Conservation (phyloP, 2,797 vertebrate species). For the Rhinoraja longicauda region DNA sequence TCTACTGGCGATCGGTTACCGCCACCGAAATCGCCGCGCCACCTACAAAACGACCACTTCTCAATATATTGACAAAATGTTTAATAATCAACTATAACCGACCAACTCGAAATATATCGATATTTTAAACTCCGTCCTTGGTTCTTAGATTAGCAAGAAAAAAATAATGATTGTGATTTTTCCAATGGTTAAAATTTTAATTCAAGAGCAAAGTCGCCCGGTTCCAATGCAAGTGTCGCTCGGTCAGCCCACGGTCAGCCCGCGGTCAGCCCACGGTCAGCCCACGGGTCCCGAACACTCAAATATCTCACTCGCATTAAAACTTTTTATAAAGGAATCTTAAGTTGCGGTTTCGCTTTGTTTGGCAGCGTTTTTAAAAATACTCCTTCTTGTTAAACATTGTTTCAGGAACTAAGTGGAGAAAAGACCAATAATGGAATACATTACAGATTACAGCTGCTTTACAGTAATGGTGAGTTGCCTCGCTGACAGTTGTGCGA, state of each 20-base stretch:
- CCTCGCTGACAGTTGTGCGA: neutral
- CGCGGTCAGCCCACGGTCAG: neutral
- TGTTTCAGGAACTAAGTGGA: slow-evolving; percentile 80
- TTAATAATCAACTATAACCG: neutral
- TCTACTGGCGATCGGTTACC: neutral
- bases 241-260: neutral
- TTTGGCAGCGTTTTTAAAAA: neutral
- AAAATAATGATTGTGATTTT: neutral
- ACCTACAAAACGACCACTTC: neutral
- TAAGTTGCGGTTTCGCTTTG: neutral
- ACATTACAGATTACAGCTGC: slow-evolving; percentile 93
- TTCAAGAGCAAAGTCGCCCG: neutral
- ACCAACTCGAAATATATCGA: neutral
- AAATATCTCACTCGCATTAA: neutral
- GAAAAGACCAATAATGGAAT: slow-evolving; percentile 99
- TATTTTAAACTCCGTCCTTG: neutral
- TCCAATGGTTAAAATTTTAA: neutral
- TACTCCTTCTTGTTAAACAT: slow-evolving; percentile 39
- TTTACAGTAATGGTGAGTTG: slow-evolving; percentile 92
- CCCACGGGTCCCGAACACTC: no score
- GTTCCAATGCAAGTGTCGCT: neutral
- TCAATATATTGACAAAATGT: neutral
- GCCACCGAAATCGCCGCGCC: no score
- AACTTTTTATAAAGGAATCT: neutral
- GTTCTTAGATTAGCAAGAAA: neutral